These are phyloP conservation scores for Cephus spinipes DNA, from an alignment of 2,888 invertebrate species.

Conservation along the genomic window DNA sequence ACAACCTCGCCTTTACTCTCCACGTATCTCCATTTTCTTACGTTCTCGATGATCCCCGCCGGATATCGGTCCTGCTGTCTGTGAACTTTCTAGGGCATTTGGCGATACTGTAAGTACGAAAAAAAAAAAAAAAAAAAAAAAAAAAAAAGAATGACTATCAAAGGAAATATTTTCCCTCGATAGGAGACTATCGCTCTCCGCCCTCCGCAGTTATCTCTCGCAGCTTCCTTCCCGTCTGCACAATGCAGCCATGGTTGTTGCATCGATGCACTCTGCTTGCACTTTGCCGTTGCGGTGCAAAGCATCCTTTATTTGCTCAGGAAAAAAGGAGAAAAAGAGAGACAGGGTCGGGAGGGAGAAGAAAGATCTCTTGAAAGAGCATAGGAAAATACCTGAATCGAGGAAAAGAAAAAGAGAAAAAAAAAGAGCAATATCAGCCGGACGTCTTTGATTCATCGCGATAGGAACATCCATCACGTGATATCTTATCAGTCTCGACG, in stretches of 20 bases:
- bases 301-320: not conserved
- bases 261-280: not conserved
- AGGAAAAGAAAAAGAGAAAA: not conserved
- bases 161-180: not conserved
- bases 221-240: not conserved
- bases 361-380: not conserved
- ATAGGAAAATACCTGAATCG: not conserved
- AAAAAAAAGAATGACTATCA: not conserved
- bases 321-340: slow-evolving; percentile 10
- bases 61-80: not conserved
- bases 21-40: not conserved
- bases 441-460: slow-evolving; percentile 21
- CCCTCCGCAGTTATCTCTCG: not conserved
- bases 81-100: not conserved
- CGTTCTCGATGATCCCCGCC: not conserved
- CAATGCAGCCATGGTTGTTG: not conserved
- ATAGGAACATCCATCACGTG: slow-evolving; percentile 21
- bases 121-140: not conserved
- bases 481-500: slow-evolving; percentile 15
- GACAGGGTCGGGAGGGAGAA: not conserved
- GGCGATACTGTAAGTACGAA: not conserved
- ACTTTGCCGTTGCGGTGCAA: not conserved
- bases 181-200: not conserved
- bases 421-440: slow-evolving; percentile 12
- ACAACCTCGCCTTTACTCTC: not conserved